Conservation (phyloP, 2,113 vertebrate species). For the Caranx ignobilis region DNA sequence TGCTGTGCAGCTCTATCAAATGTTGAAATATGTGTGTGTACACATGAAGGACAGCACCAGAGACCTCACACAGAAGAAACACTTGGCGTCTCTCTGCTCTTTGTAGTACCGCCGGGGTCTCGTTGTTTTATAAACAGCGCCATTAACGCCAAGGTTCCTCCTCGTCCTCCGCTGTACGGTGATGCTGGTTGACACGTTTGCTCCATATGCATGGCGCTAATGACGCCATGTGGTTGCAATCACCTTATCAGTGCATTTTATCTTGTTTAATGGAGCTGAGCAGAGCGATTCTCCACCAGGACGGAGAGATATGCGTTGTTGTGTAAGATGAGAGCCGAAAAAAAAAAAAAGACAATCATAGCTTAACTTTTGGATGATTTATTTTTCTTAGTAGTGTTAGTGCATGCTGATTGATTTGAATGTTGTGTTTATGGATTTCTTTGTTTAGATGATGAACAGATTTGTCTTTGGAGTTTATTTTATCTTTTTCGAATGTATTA, state of each 20-base stretch:
- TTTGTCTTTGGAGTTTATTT: not conserved
- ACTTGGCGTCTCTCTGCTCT: slow-evolving; percentile 49
- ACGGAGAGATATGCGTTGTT: slow-evolving; percentile 18
- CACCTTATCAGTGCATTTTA: slow-evolving; percentile 74
- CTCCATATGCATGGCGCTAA: slow-evolving; percentile 76
- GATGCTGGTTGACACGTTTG: slow-evolving; percentile 76
- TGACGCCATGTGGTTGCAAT: slow-evolving; percentile 79
- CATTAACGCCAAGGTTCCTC: slow-evolving; percentile 77
- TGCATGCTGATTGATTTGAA: slow-evolving; percentile 2
- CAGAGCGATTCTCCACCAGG: slow-evolving; percentile 32
- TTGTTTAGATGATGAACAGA: not conserved
- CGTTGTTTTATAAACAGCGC: slow-evolving; percentile 71
- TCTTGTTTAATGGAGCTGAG: slow-evolving; percentile 68
- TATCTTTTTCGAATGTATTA: not conserved
- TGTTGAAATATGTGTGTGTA: slow-evolving; percentile 44
- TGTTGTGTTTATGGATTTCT: not conserved
- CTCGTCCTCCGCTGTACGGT: slow-evolving; percentile 38
- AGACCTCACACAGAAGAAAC: slow-evolving; percentile 77
- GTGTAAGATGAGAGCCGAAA: slow-evolving; percentile 42
- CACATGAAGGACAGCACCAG: slow-evolving; percentile 45
- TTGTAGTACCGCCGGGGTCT: slow-evolving; percentile 67
- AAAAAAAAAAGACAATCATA: slow-evolving; percentile 16
- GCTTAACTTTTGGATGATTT: slow-evolving; percentile 23
- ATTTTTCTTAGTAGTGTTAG: slow-evolving; percentile 6
- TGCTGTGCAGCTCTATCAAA: slow-evolving; percentile 75